These are phyloP conservation scores for Entosphenus tridentatus DNA, from an alignment of 2,113 vertebrate species.

Conservation along the genomic window DNA sequence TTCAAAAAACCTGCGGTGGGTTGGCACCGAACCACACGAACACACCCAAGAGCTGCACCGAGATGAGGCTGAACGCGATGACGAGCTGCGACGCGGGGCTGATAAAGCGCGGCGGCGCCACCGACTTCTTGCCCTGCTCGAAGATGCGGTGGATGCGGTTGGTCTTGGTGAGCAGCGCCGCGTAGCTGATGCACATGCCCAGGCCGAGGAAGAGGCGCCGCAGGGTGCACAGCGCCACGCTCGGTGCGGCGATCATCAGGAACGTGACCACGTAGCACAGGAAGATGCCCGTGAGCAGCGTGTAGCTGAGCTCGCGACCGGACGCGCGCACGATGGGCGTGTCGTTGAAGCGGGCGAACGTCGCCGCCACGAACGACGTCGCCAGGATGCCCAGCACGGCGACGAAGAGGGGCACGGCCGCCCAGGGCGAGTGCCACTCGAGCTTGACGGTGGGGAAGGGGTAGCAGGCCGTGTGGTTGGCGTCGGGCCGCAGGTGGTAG, in stretches of 20 bases:
- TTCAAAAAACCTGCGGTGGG: constrained; percentile 23
- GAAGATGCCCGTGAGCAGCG: constrained; percentile 69
- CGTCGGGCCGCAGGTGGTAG: constrained; percentile 52
- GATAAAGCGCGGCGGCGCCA: constrained; percentile 64
- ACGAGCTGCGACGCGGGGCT: constrained; percentile 79
- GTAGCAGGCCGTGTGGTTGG: constrained; percentile 58
- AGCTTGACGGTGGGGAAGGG: constrained; percentile 64
- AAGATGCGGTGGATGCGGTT: constrained; percentile 92
- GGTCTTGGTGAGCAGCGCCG: constrained; percentile 74
- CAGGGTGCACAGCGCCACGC: constrained; percentile 65
- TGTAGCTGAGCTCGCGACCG: constrained; percentile 70
- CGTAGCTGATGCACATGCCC: constrained; percentile 92
- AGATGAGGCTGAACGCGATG: constrained; percentile 70
- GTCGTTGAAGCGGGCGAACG: constrained; percentile 69
- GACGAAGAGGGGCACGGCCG: constrained; percentile 62
- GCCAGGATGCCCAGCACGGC: constrained; percentile 76
- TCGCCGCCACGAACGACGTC: constrained; percentile 71
- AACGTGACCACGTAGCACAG: constrained; percentile 90
- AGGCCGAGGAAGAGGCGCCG: constrained; percentile 63
- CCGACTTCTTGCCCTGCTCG: constrained; percentile 76
- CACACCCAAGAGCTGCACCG: constrained; percentile 66
- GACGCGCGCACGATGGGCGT: constrained; percentile 77
- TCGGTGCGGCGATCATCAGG: constrained; percentile 78
- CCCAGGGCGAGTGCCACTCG: constrained; percentile 88
- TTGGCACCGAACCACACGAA: constrained; percentile 78